Conservation (phyloP, 2,797 vertebrate species). For the Glyptemys insculpta region DNA sequence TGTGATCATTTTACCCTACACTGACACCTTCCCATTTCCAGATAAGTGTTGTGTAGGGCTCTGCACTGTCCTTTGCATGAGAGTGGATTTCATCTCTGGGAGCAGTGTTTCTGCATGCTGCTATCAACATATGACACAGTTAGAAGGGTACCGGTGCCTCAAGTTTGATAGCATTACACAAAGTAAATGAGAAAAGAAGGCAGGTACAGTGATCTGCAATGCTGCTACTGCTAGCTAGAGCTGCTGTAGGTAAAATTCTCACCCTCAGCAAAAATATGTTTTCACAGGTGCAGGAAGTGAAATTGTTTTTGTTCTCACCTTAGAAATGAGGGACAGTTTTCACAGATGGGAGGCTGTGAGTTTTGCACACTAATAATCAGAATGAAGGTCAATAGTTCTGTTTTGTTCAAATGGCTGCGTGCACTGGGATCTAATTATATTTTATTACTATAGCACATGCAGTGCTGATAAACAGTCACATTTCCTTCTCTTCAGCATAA, state of each 20-base stretch:
- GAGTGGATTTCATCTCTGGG: background rate
- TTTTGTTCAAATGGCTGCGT: conserved; percentile 49
- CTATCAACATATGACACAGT: too few relatives aligned
- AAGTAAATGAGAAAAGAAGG: background rate
- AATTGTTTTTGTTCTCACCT: conserved; percentile 60
- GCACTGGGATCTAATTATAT: conserved; percentile 70
- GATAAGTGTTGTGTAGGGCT: background rate
- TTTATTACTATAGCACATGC: conserved; percentile 72
- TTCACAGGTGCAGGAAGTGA: conserved; percentile 29
- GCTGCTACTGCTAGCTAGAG: background rate
- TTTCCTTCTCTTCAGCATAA: conserved; percentile 68
- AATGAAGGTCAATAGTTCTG: conserved; percentile 74
- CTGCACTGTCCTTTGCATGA: background rate
- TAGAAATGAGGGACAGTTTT: conserved; percentile 50
- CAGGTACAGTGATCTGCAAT: background rate
- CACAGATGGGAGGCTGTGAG: conserved; percentile 43
- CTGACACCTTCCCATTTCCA: background rate
- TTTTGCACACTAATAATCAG: conserved; percentile 67
- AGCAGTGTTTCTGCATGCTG: background rate
- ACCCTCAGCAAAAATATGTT: background rate
- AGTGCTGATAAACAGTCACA: conserved; percentile 61
- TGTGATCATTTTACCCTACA: background rate
- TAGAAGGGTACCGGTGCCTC: background rate
- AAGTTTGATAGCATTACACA: background rate
- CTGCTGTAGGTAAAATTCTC: background rate